Evolutionary conservation across 1,140 invertebrate species (phyloP), one percentile per base, ranked within the genome.

Genomic region (Sarcophaga peregrina): DNA sequence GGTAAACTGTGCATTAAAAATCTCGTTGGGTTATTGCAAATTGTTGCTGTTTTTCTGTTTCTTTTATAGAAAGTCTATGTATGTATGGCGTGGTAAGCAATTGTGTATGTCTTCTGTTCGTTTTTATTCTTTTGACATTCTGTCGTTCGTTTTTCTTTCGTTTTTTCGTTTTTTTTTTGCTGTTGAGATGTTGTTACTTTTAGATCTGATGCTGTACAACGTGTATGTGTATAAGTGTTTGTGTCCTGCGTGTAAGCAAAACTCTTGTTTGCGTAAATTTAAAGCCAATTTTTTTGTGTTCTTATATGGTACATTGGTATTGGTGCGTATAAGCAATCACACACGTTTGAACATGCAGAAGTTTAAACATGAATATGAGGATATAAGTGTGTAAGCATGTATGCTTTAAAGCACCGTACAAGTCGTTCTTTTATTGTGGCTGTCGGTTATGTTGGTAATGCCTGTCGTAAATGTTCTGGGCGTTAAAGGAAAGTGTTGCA

Each of bases 121-220:
- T 37, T 37, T 83, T 83, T 82, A 83, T 83, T 50, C 83, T 83
- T 83, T 81, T 83, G 83, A 83, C 83, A 83, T 82, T 83, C 72
- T 81, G 78, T 13, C 52, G 74, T 54, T 82, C n/a, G 45, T 37
- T 3, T 62, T 62, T 58, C n/a, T n/a, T n/a, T n/a, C n/a, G n/a
- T 13, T 50, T 46, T 45, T 58, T 13, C 6, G 25, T 81, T 62
- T 45, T 68, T 81, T 62, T 45, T 68, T 68, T 68, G 20, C 62
- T 15, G 8, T n/a, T n/a, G 74, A 76, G 47, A 76, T 76, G n/a
- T 82, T 20, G 46, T 25, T 48, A 72, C 47, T 47, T 37, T 47
- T 62, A 68, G 62, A n/a, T 17, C 46, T 82, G 50, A 37, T 75
- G 17, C 17, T 37, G 17, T 62, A 37, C 5, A 25, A 58, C n/a